These are phyloP conservation scores for Fistularia commersonii DNA, from an alignment of 2,797 vertebrate genomes.

Conservation along the genomic window DNA sequence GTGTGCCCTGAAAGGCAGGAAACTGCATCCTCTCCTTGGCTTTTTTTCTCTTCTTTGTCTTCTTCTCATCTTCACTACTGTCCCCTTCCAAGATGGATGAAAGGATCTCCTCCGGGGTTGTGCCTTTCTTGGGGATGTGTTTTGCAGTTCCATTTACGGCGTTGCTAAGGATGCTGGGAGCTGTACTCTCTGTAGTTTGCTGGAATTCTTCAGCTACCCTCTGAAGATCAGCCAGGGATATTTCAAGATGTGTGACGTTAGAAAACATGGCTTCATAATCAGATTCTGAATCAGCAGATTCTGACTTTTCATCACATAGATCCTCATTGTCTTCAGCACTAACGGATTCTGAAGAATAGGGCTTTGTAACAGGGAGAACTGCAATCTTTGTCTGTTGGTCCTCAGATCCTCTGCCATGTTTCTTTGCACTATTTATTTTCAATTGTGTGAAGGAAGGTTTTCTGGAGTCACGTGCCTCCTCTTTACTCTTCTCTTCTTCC, in stretches of 20 bases:
- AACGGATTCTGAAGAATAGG: conserved; percentile 15
- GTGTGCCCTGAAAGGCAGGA: conserved; percentile 83
- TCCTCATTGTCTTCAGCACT: conserved; percentile 15
- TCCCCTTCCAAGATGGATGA: conserved; percentile 78
- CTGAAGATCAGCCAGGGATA: conserved; percentile 83
- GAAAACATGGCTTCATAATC: conserved; percentile 85
- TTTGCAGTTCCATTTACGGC: background rate
- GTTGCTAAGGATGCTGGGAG: conserved; percentile 22
- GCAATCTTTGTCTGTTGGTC: conserved; percentile 13
- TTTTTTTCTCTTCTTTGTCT: conserved; percentile 43
- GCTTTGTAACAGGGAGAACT: background rate
- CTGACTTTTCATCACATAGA: conserved; percentile 22
- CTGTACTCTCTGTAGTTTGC: conserved; percentile 7
- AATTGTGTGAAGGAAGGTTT: conserved; percentile 19
- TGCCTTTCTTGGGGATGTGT: conserved; percentile 49
- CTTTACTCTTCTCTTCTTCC: conserved; percentile 43
- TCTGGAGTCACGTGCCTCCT: conserved; percentile 17
- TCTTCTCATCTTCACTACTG: conserved; percentile 53
- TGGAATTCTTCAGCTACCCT: conserved; percentile 57
- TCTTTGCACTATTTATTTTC: background rate
- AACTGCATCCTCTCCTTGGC: conserved; percentile 15
- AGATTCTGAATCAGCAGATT: conserved; percentile 42
- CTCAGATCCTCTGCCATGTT: background rate
- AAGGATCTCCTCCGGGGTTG: conserved; percentile 83
- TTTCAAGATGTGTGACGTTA: conserved; percentile 74